These are phyloP conservation scores for Trichonephila clavipes DNA, from an alignment of 1,140 invertebrate species.

Conservation along the genomic window DNA sequence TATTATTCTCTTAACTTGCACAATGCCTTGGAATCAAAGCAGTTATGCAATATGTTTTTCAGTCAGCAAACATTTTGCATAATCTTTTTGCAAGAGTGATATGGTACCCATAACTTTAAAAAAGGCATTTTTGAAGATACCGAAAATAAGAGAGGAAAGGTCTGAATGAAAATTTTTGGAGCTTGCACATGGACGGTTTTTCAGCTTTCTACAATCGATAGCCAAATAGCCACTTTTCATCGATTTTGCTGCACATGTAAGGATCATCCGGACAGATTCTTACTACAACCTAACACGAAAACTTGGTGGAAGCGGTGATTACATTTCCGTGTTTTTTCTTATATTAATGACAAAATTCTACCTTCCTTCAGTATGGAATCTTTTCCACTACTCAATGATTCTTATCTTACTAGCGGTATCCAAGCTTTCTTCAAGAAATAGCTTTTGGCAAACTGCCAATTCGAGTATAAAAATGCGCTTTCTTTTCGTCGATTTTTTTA, in stretches of 20 bases:
- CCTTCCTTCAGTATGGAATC: background rate
- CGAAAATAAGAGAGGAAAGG: background rate
- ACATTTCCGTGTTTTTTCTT: slow-evolving; percentile 44
- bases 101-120: background rate
- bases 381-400: background rate
- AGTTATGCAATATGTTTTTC: too few relatives aligned
- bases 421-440: slow-evolving; percentile 28
- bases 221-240: slow-evolving; percentile 70
- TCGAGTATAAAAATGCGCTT: background rate
- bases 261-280: background rate
- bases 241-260: slow-evolving; percentile 56
- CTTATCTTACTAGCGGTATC: background rate
- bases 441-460: slow-evolving; percentile 50
- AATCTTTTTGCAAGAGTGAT: background rate
- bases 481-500: slow-evolving; percentile 1
- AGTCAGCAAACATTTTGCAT: background rate
- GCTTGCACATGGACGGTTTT: slow-evolving; percentile 11
- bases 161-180: background rate
- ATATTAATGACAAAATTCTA: slow-evolving; percentile 53
- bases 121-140: slow-evolving; percentile 14
- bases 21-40: too few relatives aligned
- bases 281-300: slow-evolving; percentile 22
- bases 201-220: slow-evolving; percentile 60
- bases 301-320: slow-evolving; percentile 30
- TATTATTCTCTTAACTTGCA: too few relatives aligned